A percentile compares a stretch with the other conserved stretches of the same genome.
phyloP scores from a whole-genome alignment of 64 coral and sea anemone genomes.

The Stylophora pistillata region DNA sequence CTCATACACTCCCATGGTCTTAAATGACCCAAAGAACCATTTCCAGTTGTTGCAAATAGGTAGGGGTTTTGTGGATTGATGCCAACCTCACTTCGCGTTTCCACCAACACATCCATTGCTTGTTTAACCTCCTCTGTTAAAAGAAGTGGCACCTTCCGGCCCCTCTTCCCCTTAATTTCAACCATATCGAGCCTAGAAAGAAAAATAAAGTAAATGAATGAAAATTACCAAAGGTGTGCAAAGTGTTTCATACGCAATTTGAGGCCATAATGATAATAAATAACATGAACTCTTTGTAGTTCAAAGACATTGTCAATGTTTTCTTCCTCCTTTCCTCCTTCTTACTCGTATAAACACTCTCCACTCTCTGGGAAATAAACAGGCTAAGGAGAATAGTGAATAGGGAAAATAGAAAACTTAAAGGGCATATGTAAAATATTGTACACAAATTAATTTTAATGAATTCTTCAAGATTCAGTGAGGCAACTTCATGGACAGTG shows the following conservation, averaged over 20 bases:
- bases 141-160: conserved; percentile 12
- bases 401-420: no score
- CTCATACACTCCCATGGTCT: conserved; percentile 50
- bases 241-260: not conserved
- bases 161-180: conserved; percentile 41
- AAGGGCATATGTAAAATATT: no score
- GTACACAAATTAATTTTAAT: no score
- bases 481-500: no score
- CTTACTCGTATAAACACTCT: no score
- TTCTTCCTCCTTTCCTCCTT: no score
- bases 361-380: no score
- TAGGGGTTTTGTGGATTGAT: conserved; percentile 2
- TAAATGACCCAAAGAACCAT: not conserved
- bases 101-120: not conserved
- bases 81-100: not conserved
- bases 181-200: conserved; percentile 48
- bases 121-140: conserved; percentile 1
- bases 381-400: no score
- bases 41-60: conserved; percentile 16
- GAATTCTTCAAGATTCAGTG: no score
- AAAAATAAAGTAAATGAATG: not conserved
- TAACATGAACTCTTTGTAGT: no score
- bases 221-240: not conserved
- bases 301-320: no score
- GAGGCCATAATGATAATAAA: not conserved